Base-by-base conservation (phyloP, 2,888 invertebrate species). In the Cosmia pyralina region DNA sequence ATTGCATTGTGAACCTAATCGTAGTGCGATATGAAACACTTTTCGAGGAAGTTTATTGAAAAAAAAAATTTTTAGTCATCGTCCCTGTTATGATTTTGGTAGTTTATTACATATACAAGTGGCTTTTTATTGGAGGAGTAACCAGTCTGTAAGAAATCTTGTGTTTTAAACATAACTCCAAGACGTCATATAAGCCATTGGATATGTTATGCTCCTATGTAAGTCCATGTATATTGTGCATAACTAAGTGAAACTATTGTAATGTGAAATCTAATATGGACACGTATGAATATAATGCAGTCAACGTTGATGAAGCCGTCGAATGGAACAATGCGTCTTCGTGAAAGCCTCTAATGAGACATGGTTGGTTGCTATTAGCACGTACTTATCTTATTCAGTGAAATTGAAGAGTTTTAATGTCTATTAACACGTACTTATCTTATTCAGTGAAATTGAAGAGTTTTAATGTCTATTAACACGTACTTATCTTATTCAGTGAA, bases 301-400 rank as follows among this genome's bases (percentile, higher is more conserved):
- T 64, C 13, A 68, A 69, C 62, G 67, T 72, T 80, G 80, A 84
- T 68, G 73, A 73, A 69, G 53, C 52, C 44, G 69, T 71, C 34
- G 60, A 68, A 63, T 55, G 17, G 65, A 70, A 76, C 69, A 82
- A 75, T 73, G 69, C 53, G 11, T 57, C 82, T 44, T 67, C 70
- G 53, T 75, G 73, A 73, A 78, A 73, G 62, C 77, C 70, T 64
- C 67, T 85, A 78, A 68, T 85, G 69, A 79, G 84, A 80, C 68
- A 71, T 75, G 72, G 82, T 58, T 52, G 15, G 57, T 58, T 52
- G 28, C n/a, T 62, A 55, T 55, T 72, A 70, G 41, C 53, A 46
- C n/a, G 28, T 41, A 73, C 52, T 17, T 19, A 46, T 46, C 52
- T 17, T 19, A 46, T 46, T 19, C 15, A 66, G n/a, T 13, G 28